These are phyloP conservation scores for Carassius auratus DNA, from an alignment of 2,113 vertebrate genomes.

Conservation along the genomic window DNA sequence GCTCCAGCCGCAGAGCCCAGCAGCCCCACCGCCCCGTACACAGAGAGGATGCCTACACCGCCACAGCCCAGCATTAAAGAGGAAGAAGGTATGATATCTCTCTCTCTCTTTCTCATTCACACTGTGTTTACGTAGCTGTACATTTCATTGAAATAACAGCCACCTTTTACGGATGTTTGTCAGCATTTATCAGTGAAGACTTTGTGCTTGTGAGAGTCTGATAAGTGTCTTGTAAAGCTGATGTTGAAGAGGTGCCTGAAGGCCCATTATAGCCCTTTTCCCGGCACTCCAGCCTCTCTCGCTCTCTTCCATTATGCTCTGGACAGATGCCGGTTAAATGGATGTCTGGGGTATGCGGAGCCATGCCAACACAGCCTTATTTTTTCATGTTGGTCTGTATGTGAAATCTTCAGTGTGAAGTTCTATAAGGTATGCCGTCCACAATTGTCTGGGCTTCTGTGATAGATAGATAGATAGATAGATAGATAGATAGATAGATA, in stretches of 20 bases:
- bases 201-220: conserved; percentile 35
- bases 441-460: neutral
- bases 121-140: conserved; percentile 9
- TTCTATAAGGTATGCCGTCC: neutral
- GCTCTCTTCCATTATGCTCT: conserved; percentile 50
- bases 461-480: neutral
- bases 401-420: conserved; percentile 32
- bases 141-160: conserved; percentile 16
- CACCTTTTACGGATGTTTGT: neutral
- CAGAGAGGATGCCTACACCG: conserved; percentile 86
- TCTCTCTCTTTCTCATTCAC: neutral
- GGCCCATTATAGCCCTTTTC: conserved; percentile 51
- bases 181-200: conserved; percentile 11
- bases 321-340: conserved; percentile 40
- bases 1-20: conserved; percentile 85
- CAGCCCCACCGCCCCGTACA: conserved; percentile 76
- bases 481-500: neutral
- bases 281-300: conserved; percentile 36
- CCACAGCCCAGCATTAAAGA: conserved; percentile 82
- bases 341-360: conserved; percentile 29
- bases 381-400: conserved; percentile 13
- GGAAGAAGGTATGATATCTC: conserved; percentile 85
- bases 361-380: conserved; percentile 37
- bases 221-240: conserved; percentile 46
- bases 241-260: conserved; percentile 33